Conservation (phyloP, 2,888 invertebrate species). For the Ornithoptera alexandrae region DNA sequence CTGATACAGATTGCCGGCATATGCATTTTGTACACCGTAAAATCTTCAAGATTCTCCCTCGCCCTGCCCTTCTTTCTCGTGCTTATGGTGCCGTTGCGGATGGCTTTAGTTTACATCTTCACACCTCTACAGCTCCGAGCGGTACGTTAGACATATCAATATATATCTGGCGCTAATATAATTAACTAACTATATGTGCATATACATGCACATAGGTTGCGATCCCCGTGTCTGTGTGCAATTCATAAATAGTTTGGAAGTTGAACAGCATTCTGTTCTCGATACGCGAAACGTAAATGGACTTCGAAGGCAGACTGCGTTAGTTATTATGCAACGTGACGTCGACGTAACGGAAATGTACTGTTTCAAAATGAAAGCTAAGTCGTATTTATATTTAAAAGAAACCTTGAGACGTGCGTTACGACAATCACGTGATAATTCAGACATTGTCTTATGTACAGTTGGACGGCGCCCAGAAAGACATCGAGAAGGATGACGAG, state of each 20-base stretch:
- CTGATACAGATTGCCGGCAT: constrained; percentile 90
- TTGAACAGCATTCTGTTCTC: not conserved
- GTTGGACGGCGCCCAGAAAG: constrained; percentile 93
- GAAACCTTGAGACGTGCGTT: constrained; percentile 23
- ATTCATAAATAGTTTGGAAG: too few relatives aligned
- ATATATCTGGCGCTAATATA: too few relatives aligned
- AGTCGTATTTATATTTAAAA: constrained; percentile 27
- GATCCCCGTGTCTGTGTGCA: too few relatives aligned
- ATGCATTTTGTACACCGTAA: constrained; percentile 90
- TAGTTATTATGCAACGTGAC: not conserved
- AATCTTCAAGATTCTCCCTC: constrained; percentile 92
- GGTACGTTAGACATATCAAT: constrained; percentile 71
- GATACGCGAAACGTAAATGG: not conserved
- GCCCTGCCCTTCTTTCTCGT: constrained; percentile 97
- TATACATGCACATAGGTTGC: too few relatives aligned
- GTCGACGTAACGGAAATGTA: constrained; percentile 6
- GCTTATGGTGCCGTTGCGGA: constrained; percentile 92
- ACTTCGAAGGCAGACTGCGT: not conserved
- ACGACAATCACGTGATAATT: constrained; percentile 19
- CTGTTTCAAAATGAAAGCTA: constrained; percentile 23
- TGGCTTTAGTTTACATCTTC: constrained; percentile 86
- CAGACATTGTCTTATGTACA: constrained; percentile 49
- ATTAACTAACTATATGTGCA: too few relatives aligned
- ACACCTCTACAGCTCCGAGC: constrained; percentile 90
- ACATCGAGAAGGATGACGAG: constrained; percentile 90